Percentiles rank a stretch among this genome's conserved stretches.
phyloP scores from a whole-genome alignment of 2,797 vertebrate species.

The Xiphorhynchus erythropygius region DNA sequence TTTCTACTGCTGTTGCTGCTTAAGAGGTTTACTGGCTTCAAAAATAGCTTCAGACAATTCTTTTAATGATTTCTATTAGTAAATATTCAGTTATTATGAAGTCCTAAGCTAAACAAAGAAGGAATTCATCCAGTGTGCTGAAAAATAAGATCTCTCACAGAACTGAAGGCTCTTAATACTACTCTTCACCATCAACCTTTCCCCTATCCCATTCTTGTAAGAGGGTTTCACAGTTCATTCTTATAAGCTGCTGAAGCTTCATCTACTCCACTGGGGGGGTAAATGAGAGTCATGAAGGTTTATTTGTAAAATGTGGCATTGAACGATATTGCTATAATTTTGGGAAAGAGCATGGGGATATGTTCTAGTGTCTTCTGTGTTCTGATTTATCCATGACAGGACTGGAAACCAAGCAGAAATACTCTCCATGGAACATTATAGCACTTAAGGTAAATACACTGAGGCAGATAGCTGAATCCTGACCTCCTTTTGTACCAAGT shows the following conservation, averaged over 20 bases:
- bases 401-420: neutral
- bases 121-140: neutral
- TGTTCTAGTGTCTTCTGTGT: neutral
- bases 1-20: neutral
- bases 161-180: neutral
- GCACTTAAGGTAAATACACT: neutral
- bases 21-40: neutral
- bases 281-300: neutral
- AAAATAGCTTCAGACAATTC: neutral
- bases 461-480: neutral
- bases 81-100: neutral
- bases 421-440: neutral
- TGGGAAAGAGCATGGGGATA: neutral
- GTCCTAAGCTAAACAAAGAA: neutral
- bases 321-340: neutral
- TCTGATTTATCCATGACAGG: neutral
- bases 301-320: neutral
- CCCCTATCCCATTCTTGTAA: neutral
- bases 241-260: neutral
- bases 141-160: neutral
- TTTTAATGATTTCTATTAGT: neutral
- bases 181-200: neutral
- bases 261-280: neutral
- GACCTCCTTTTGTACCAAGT: neutral
- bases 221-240: neutral